A percentile compares a stretch with the other conserved stretches of the same genome.
Conservation (phyloP, 2,797 vertebrate genomes). For the Platyrinchus mystaceus region DNA sequence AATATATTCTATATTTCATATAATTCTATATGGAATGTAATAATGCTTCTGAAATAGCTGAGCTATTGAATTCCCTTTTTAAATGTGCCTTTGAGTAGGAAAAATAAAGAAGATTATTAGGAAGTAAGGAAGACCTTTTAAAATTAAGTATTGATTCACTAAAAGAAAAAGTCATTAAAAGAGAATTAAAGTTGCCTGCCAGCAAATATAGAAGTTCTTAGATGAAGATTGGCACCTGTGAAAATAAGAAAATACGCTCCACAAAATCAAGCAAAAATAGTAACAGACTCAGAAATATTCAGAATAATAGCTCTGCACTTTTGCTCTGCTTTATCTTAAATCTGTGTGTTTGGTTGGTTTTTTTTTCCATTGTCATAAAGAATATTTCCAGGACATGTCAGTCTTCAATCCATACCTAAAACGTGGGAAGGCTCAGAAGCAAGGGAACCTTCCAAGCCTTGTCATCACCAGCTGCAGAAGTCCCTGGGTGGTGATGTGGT, state of each 20-base stretch:
- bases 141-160: conserved; percentile 70
- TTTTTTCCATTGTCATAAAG: background rate
- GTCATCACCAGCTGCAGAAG: background rate
- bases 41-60: conserved; percentile 47
- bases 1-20: conserved; percentile 39
- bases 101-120: conserved; percentile 61
- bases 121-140: conserved; percentile 60
- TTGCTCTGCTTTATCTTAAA: background rate
- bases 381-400: background rate
- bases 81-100: conserved; percentile 42
- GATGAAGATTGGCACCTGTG: conserved; percentile 58
- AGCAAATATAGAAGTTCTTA: conserved; percentile 47
- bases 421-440: background rate
- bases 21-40: conserved; percentile 19
- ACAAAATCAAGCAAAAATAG: conserved; percentile 36
- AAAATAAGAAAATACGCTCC: conserved; percentile 46
- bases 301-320: background rate
- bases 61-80: conserved; percentile 59
- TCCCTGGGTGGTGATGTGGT: background rate
- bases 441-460: background rate
- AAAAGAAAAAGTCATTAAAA: conserved; percentile 69
- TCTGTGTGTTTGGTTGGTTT: background rate
- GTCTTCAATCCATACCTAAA: background rate
- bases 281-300: background rate
- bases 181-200: conserved; percentile 60